phyloP scores from a whole-genome alignment of 92 coral and sea anemone genomes.

The Galaxea fascicularis region DNA sequence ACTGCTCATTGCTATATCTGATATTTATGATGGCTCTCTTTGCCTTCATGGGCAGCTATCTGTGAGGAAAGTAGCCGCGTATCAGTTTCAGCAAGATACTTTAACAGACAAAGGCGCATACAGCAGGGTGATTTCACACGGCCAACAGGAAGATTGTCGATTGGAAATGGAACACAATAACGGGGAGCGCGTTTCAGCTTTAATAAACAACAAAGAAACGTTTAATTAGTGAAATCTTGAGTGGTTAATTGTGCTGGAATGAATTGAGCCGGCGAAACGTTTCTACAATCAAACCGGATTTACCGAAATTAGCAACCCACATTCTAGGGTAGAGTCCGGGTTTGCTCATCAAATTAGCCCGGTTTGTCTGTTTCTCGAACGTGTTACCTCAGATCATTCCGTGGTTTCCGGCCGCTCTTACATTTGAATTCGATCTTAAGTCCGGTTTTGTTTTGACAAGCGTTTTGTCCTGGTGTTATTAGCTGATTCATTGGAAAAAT shows the following conservation, averaged over 20 bases:
- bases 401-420: slow-evolving; percentile 80
- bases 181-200: slow-evolving; percentile 68
- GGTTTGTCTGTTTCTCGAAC: slow-evolving; percentile 31
- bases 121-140: neutral
- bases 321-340: slow-evolving; percentile 9
- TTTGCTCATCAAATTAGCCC: slow-evolving; percentile 10
- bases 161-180: slow-evolving; percentile 33
- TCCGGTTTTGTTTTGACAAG: slow-evolving; percentile 88
- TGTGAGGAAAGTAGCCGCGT: neutral
- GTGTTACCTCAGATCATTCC: slow-evolving; percentile 57
- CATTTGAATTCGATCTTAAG: slow-evolving; percentile 75
- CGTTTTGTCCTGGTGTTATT: slow-evolving; percentile 77
- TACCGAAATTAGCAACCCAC: slow-evolving; percentile 38
- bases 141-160: slow-evolving; percentile 7
- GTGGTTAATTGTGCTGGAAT: slow-evolving; percentile 71
- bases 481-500: slow-evolving; percentile 77
- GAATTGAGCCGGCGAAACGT: slow-evolving; percentile 11
- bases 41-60: slow-evolving; percentile 4
- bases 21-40: neutral
- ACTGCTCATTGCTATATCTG: slow-evolving; percentile 9
- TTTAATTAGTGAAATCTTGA: slow-evolving; percentile 71
- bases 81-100: slow-evolving; percentile 3
- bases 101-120: neutral
- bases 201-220: slow-evolving; percentile 90
- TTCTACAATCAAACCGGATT: slow-evolving; percentile 39